phyloP scores from a whole-genome alignment of 2,797 vertebrate species.

The Gadopsis marmoratus region DNA sequence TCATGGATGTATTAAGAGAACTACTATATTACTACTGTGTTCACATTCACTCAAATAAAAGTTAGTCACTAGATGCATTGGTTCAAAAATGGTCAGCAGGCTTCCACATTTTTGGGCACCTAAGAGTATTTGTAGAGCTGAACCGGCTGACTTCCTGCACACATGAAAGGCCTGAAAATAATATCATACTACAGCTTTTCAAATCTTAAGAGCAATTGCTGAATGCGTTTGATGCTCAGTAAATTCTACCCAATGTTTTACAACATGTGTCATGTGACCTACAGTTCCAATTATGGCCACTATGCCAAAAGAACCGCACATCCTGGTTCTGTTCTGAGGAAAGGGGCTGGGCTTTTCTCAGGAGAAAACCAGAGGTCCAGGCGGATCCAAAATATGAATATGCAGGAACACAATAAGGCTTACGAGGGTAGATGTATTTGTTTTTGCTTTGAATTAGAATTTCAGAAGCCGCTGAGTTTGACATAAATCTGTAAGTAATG shows the following conservation, averaged over 20 bases:
- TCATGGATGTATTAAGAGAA: conserved; percentile 12
- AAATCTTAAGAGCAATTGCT: not conserved
- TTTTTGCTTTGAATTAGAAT: not conserved
- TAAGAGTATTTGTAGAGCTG: conserved; percentile 1
- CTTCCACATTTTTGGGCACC: not conserved
- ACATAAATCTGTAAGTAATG: not conserved
- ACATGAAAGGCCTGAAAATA: conserved; percentile 1
- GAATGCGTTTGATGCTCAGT: not conserved
- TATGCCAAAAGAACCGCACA: not conserved
- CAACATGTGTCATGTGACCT: not conserved
- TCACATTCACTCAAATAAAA: not conserved
- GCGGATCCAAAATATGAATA: not conserved
- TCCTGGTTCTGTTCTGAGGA: not conserved
- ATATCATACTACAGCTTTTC: too few relatives aligned
- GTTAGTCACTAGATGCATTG: not conserved
- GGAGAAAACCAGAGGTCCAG: too few relatives aligned
- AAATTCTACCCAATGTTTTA: not conserved
- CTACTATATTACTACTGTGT: not conserved
- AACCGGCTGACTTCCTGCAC: not conserved
- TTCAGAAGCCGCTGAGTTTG: not conserved
- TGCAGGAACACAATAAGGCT: not conserved
- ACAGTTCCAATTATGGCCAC: not conserved
- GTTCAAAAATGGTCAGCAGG: not conserved
- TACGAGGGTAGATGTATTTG: not conserved
- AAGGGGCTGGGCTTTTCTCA: not conserved